A percentile compares a stretch with the other conserved stretches of the same genome.
Evolutionary conservation across 64 coral and sea anemone species (phyloP).

Genomic region (Acropora tenuis): DNA sequence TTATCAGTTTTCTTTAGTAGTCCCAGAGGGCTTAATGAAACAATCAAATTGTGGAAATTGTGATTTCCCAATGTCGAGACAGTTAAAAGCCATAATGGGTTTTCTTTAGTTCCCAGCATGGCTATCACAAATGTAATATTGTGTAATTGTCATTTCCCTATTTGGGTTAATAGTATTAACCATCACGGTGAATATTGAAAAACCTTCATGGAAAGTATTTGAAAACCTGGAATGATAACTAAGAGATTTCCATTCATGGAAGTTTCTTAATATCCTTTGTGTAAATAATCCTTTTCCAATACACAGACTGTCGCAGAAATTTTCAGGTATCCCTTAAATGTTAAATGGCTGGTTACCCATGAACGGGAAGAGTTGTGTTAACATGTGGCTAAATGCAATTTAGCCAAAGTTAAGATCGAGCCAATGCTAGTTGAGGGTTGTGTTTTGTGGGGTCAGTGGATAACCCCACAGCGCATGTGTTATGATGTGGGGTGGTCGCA

Average conservation of each 20-base stretch:
- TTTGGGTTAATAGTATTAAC: not conserved
- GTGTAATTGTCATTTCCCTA: constrained; percentile 10
- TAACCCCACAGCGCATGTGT: too few species aligned
- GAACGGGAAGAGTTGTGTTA: constrained; percentile 5
- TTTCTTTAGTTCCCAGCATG: not conserved
- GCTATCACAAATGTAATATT: not conserved
- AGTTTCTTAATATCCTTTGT: not conserved
- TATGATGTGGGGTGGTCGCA: too few species aligned
- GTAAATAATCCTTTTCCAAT: not conserved
- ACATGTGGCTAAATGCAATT: too few species aligned
- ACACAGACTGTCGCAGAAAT: not conserved
- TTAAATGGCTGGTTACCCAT: not conserved
- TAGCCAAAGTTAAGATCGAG: too few species aligned
- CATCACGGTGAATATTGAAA: constrained; percentile 4
- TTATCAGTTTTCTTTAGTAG: too few species aligned
- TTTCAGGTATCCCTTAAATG: not conserved
- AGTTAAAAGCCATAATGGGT: not conserved
- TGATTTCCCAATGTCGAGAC: not conserved
- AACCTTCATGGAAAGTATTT: constrained; percentile 7
- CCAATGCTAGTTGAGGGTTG: too few species aligned
- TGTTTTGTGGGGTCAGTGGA: too few species aligned
- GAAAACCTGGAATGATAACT: constrained; percentile 14
- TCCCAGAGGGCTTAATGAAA: too few species aligned
- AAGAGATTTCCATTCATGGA: not conserved
- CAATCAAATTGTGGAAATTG: not conserved